Base-by-base conservation (phyloP, 2,888 invertebrate genomes). In the Hemicrepidius hirtus region DNA sequence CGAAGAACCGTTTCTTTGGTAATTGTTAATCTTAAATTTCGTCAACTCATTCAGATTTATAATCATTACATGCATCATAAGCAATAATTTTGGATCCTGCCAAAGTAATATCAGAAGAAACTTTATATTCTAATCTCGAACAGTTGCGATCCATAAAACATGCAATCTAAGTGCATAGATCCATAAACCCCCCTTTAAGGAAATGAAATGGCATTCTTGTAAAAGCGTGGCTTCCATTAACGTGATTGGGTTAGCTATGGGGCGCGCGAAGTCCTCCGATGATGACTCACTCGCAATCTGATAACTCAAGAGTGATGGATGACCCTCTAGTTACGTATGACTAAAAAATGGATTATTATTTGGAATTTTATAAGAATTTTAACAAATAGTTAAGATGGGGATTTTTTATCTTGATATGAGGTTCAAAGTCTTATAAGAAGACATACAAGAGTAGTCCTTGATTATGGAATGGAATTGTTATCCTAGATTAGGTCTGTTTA, bases 161-260 rank as follows among this genome's bases (percentile, higher is more conserved):
- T 62, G 64, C 55, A 72, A 72, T 72, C 72, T 71, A 44, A 68
- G 64, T 64, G 49, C 72, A 35, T 37, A 21, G 20, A 16, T 28
- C 44, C 3, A 13, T 49, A 71, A 66, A 68, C 20, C 49, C 72
- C 73, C 71, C 59, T 75, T 70, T 63, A 68, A 79, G 79, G 72
- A 79, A 79, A 79, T 79, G 79, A 79, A 79, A 78, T 79, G 79
- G 74, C 72, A 73, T 78, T 79, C 77, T 77, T 76, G 76, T 75
- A 77, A 79, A n/a, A 79, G 76, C 79, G 78, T 76, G 78, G 79
- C 79, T 79, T 80, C 80, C 80, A 80, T 80, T 80, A 80, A 77
- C 75, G 75, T 80, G 80, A 80, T 80, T 80, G 76, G 75, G 78
- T 80, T 79, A 79, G 72, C 59, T 21, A 28, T 12, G 68, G 57